Evolutionary conservation across 2,113 vertebrate genomes (phyloP).

Genomic region (Cyanocitta stelleri): DNA sequence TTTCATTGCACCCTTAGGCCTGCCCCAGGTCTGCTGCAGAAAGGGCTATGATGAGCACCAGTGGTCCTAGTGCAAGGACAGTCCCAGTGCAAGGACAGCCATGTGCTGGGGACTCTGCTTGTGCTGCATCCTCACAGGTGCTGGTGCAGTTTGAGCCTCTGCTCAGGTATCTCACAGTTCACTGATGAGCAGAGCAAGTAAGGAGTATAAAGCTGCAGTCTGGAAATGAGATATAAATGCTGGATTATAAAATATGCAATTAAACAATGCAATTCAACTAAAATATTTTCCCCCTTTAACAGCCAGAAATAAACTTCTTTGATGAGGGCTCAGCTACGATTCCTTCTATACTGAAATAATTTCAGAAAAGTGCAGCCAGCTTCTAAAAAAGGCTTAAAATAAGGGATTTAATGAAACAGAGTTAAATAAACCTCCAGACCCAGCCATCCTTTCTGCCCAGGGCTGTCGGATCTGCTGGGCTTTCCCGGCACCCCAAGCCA

Average conservation of each 20-base stretch:
- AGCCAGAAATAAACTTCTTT: background rate
- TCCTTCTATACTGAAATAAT: background rate
- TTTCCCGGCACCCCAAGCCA: background rate
- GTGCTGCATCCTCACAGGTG: background rate
- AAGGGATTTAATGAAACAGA: fast-evolving
- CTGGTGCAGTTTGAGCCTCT: background rate
- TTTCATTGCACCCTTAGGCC: fast-evolving
- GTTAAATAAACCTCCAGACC: background rate
- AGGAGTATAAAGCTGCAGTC: background rate
- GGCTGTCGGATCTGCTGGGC: background rate
- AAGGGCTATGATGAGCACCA: background rate
- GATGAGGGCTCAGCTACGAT: background rate
- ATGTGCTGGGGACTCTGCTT: background rate
- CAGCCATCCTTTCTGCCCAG: background rate
- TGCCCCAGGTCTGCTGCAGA: background rate
- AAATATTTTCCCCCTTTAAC: background rate
- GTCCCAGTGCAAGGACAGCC: fast-evolving
- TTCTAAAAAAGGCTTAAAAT: background rate
- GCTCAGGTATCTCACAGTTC: background rate
- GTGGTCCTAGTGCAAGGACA: fast-evolving
- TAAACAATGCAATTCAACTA: background rate
- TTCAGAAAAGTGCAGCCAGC: background rate
- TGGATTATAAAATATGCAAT: background rate
- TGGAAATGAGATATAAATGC: background rate
- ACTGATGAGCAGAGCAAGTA: background rate